A percentile compares a stretch with the other conserved stretches of the same genome.
Evolutionary conservation across 2,888 invertebrate genomes (phyloP).

Genomic region (Dendrolimus houi): DNA sequence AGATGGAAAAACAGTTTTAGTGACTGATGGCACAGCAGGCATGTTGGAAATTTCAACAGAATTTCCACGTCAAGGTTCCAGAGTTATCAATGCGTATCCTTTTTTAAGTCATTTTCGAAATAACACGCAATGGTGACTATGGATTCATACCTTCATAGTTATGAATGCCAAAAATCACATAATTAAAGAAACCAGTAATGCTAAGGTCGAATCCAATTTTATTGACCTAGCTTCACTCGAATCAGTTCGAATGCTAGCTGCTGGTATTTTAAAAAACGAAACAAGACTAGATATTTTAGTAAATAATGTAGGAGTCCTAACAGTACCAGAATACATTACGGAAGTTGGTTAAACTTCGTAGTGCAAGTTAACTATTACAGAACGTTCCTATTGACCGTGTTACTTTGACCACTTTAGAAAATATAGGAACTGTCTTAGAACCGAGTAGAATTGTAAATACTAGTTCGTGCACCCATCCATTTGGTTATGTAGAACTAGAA

Average conservation of each 20-base stretch:
- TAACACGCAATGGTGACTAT: too few relatives aligned
- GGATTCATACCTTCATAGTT: too few relatives aligned
- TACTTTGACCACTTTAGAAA: too few relatives aligned
- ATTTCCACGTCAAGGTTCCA: slow-evolving; percentile 54
- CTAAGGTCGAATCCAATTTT: too few relatives aligned
- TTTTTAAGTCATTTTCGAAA: slow-evolving; percentile 18
- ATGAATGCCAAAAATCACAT: too few relatives aligned
- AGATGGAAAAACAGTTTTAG: slow-evolving; percentile 59
- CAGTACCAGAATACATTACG: too few relatives aligned
- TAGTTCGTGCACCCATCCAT: slow-evolving; percentile 81
- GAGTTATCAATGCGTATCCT: slow-evolving; percentile 61
- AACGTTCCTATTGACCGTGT: too few relatives aligned
- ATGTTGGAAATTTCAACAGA: slow-evolving; percentile 58
- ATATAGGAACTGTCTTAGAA: too few relatives aligned
- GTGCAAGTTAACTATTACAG: slow-evolving; percentile 96
- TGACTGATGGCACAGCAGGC: slow-evolving; percentile 59
- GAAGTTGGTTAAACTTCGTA: slow-evolving; percentile 88
- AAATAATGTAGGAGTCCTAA: too few relatives aligned
- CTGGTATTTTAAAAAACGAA: slow-evolving; percentile 83
- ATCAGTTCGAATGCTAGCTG: slow-evolving; percentile 88
- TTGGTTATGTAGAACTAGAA: slow-evolving; percentile 79
- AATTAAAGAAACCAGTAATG: too few relatives aligned
- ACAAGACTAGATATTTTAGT: slow-evolving; percentile 79
- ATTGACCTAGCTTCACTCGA: slow-evolving; percentile 78
- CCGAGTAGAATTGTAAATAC: slow-evolving; percentile 84